A percentile compares a stretch with the other conserved stretches of the same genome.
phyloP scores from a whole-genome alignment of 2,888 invertebrate genomes.

The Sisyra nigra region DNA sequence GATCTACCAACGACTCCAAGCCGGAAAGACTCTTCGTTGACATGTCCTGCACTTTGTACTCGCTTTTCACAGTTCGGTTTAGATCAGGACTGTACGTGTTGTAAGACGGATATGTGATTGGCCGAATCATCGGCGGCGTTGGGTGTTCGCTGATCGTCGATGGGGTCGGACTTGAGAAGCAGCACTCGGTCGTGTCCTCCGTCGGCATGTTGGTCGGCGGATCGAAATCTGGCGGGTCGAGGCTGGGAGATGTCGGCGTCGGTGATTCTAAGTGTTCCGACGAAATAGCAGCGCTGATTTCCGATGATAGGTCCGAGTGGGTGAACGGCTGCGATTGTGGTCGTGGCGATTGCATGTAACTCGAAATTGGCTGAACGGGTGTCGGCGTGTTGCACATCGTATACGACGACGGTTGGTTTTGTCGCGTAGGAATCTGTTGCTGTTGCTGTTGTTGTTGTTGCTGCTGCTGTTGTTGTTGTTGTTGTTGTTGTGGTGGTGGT shows the following conservation, averaged over 20 bases:
- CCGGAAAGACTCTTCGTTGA: conserved; percentile 77
- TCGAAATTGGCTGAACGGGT: not conserved
- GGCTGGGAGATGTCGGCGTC: conserved; percentile 48
- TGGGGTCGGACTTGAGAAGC: conserved; percentile 32
- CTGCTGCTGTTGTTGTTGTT: conserved; percentile 23
- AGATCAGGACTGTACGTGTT: conserved; percentile 23
- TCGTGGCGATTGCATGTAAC: conserved; percentile 18
- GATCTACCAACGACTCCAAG: conserved; percentile 76
- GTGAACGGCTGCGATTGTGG: conserved; percentile 38
- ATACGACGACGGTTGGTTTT: no score
- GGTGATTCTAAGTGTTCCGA: conserved; percentile 48
- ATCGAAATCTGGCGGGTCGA: conserved; percentile 58
- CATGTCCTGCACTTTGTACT: conserved; percentile 42
- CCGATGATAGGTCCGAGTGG: conserved; percentile 58
- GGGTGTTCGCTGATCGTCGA: conserved; percentile 17
- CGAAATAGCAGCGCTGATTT: conserved; percentile 64
- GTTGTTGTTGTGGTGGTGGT: conserved; percentile 25
- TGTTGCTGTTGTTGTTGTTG: conserved; percentile 19
- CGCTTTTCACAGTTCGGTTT: conserved; percentile 18
- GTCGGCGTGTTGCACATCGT: not conserved
- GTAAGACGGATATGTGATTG: conserved; percentile 20
- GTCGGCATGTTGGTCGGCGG: conserved; percentile 43
- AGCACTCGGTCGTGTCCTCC: conserved; percentile 26
- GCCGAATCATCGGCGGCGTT: conserved; percentile 13
- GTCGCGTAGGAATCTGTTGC: not conserved